phyloP scores from a whole-genome alignment of 2,888 invertebrate genomes.

The Meta bourneti region DNA sequence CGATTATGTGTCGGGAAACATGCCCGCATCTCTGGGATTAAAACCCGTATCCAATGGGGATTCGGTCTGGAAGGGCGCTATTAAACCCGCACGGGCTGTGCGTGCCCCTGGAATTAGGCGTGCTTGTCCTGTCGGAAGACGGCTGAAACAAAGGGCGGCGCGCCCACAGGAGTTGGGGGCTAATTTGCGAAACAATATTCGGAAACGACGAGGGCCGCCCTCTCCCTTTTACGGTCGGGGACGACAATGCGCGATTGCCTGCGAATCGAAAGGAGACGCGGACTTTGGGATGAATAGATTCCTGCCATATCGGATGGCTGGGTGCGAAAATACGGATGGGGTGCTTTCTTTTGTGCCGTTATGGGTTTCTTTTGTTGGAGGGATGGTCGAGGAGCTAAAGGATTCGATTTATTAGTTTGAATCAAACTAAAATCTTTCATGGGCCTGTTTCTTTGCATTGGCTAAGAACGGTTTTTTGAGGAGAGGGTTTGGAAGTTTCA shows the following conservation, averaged over 20 bases:
- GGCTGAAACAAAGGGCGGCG: slow-evolving; percentile 12
- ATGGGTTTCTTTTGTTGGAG: no score
- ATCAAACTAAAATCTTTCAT: no score
- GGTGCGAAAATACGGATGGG: no score
- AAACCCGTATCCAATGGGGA: slow-evolving; percentile 29
- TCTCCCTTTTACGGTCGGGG: background rate
- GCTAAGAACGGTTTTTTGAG: no score
- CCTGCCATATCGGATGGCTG: no score
- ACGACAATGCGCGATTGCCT: background rate
- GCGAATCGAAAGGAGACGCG: no score
- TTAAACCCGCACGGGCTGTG: background rate
- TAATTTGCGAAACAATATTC: slow-evolving; percentile 10
- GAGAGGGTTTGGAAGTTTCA: no score
- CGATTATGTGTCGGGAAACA: slow-evolving; percentile 37
- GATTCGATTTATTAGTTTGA: no score
- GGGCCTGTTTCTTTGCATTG: no score
- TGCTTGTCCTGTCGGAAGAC: slow-evolving; percentile 27
- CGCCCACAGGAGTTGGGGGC: background rate
- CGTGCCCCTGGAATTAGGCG: background rate
- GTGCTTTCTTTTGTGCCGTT: no score
- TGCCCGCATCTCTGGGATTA: slow-evolving; percentile 46
- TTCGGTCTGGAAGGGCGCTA: slow-evolving; percentile 28
- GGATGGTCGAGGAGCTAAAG: no score
- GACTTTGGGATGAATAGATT: no score
- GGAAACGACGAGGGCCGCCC: background rate